Conservation (phyloP, 2,797 vertebrate species). For the Vireo griseus region DNA sequence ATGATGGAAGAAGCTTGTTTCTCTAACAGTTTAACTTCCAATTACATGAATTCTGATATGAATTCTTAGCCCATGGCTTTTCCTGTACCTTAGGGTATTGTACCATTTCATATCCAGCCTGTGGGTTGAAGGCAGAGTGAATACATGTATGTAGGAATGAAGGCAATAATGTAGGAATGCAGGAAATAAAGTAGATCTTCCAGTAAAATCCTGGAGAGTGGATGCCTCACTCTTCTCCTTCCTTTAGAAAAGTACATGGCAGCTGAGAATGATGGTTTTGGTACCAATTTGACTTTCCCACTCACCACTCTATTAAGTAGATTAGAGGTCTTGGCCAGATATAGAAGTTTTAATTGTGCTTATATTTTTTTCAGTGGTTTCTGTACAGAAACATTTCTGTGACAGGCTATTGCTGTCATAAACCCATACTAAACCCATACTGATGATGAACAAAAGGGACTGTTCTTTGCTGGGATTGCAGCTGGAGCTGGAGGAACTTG, state of each 20-base stretch:
- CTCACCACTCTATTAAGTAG: background rate
- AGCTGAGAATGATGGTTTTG: background rate
- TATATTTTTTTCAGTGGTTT: background rate
- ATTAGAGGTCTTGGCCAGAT: background rate
- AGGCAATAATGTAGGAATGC: background rate
- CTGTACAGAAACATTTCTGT: constrained; percentile 65
- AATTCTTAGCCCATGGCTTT: background rate
- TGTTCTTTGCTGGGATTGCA: constrained; percentile 66
- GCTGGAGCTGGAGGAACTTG: constrained; percentile 62
- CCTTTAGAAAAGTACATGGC: background rate
- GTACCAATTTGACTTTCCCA: background rate
- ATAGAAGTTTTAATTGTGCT: background rate
- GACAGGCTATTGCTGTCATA: constrained; percentile 56
- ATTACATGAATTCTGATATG: background rate
- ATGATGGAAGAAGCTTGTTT: background rate
- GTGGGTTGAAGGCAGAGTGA: background rate
- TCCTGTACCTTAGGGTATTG: background rate
- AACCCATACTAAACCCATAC: background rate
- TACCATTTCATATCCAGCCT: background rate
- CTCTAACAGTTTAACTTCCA: background rate
- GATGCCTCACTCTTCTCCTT: background rate
- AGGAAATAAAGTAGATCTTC: background rate
- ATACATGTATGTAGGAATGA: too few species aligned
- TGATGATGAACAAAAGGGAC: constrained; percentile 73
- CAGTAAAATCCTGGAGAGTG: background rate